These are phyloP conservation scores for Lacerta agilis DNA, from an alignment of 2,797 vertebrate species.

Conservation along the genomic window DNA sequence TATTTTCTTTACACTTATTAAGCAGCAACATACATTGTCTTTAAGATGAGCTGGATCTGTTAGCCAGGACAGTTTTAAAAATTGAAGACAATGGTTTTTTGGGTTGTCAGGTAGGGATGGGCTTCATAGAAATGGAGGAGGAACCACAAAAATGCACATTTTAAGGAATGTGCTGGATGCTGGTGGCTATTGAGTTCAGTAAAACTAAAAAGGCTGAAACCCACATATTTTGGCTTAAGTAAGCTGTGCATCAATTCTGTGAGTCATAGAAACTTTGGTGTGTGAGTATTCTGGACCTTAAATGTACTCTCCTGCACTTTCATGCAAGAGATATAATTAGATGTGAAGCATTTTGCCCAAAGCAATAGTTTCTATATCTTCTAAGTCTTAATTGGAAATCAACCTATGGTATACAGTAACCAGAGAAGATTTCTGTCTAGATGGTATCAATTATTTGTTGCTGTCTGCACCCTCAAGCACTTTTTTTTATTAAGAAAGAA, in stretches of 20 bases:
- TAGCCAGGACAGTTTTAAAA: background rate
- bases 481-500: conserved; percentile 4
- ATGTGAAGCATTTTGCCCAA: conserved; percentile 14
- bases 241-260: background rate
- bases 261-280: background rate
- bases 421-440: background rate
- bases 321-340: conserved; percentile 8
- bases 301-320: background rate
- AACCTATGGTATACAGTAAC: background rate
- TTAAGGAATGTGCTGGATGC: background rate
- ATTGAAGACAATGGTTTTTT: background rate
- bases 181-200: background rate
- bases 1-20: background rate
- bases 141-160: background rate
- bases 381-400: conserved; percentile 22
- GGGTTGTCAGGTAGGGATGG: background rate
- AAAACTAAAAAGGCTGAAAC: background rate
- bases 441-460: conserved; percentile 5
- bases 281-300: background rate
- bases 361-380: conserved; percentile 12
- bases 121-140: background rate
- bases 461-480: conserved; percentile 7
- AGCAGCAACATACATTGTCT: background rate
- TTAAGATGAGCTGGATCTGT: background rate
- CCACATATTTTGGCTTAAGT: background rate